Evolutionary conservation across 2,888 invertebrate species (phyloP).

Genomic region (Monopis laevigella): DNA sequence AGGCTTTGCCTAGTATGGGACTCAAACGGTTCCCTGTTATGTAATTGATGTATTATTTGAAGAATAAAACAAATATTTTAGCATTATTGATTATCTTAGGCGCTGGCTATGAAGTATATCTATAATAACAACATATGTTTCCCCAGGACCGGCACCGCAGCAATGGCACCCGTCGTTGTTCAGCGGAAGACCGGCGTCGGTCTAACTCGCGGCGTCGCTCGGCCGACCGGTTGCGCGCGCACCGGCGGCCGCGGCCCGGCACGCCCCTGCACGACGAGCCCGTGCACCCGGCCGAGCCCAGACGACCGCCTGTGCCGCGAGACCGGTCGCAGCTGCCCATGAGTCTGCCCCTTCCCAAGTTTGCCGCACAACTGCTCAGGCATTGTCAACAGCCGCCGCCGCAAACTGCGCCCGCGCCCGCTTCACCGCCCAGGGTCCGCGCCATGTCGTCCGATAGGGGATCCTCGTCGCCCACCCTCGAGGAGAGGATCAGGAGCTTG

Average conservation of each 20-base stretch:
- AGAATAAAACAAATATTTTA: too few relatives aligned
- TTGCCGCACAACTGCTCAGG: slow-evolving; percentile 76
- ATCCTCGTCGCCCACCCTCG: slow-evolving; percentile 79
- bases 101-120: too few relatives aligned
- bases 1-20: too few relatives aligned
- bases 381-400: slow-evolving; percentile 60
- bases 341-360: slow-evolving; percentile 87
- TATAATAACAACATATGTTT: too few relatives aligned
- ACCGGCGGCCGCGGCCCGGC: slow-evolving; percentile 70
- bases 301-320: slow-evolving; percentile 65
- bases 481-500: slow-evolving; percentile 90
- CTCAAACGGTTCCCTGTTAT: too few relatives aligned
- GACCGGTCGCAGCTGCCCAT: slow-evolving; percentile 75
- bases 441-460: slow-evolving; percentile 80
- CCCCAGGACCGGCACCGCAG: slow-evolving; percentile 44
- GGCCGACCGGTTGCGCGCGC: slow-evolving; percentile 54
- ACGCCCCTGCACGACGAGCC: slow-evolving; percentile 85
- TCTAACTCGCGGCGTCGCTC: slow-evolving; percentile 32
- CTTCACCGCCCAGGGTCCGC: slow-evolving; percentile 73
- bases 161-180: slow-evolving; percentile 31
- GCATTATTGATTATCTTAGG: too few relatives aligned
- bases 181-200: slow-evolving; percentile 40
- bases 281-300: slow-evolving; percentile 77
- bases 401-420: slow-evolving; percentile 65
- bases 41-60: too few relatives aligned